phyloP scores from a whole-genome alignment of 2,797 vertebrate genomes.

The Sebastes nivosus region DNA sequence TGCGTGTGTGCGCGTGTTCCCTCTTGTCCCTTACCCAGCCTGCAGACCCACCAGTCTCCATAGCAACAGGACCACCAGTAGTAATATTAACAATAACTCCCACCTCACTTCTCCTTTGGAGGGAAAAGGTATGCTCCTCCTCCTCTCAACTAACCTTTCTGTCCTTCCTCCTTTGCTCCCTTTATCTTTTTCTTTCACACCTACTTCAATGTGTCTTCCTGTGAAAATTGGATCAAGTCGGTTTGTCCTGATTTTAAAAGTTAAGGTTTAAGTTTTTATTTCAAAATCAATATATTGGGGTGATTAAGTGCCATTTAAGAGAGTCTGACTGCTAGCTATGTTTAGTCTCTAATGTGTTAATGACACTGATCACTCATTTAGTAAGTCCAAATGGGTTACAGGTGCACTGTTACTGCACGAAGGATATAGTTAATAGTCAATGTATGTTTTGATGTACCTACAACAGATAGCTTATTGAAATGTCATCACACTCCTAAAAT shows the following conservation, averaged over 20 bases:
- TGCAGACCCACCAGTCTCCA: conserved; percentile 95
- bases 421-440: background rate
- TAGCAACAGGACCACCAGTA: conserved; percentile 95
- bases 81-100: conserved; percentile 96
- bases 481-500: background rate
- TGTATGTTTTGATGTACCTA: background rate
- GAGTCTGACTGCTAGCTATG: background rate
- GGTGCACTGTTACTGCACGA: background rate
- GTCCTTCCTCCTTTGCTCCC: background rate
- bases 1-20: conserved; percentile 39
- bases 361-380: background rate
- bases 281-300: background rate
- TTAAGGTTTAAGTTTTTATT: background rate
- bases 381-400: background rate
- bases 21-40: conserved; percentile 80
- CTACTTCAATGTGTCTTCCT: background rate
- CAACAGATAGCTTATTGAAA: background rate
- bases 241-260: background rate
- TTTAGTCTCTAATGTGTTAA: background rate
- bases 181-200: background rate
- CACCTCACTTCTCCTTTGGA: conserved; percentile 88
- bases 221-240: background rate
- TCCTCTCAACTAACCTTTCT: background rate
- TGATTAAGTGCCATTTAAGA: too few relatives aligned
- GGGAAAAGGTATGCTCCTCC: conserved; percentile 90